These are phyloP conservation scores for Anthonomus grandis DNA, from an alignment of 1,140 invertebrate species.

Conservation along the genomic window DNA sequence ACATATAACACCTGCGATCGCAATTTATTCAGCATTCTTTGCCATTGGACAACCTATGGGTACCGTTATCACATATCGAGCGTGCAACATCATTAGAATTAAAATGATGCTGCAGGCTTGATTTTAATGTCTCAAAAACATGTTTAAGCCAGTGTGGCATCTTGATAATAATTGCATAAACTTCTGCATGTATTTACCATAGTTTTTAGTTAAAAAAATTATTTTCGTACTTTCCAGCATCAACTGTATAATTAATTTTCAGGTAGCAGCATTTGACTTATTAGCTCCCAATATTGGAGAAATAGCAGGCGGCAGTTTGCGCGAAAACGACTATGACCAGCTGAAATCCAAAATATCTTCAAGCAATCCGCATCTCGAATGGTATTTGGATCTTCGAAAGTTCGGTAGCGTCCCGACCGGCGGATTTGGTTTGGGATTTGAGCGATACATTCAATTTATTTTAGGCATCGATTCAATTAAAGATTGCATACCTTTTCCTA, in stretches of 20 bases:
- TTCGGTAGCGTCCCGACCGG: slow-evolving; percentile 86
- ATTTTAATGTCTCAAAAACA: no score
- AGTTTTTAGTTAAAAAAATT: neutral
- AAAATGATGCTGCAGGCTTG: no score
- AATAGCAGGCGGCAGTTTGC: slow-evolving; percentile 88
- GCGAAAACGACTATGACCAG: slow-evolving; percentile 74
- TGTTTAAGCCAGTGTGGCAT: no score
- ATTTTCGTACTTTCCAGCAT: no score
- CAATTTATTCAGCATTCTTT: no score
- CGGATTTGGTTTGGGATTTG: slow-evolving; percentile 95
- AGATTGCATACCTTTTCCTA: slow-evolving; percentile 92
- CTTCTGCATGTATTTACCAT: no score
- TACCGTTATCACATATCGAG: no score
- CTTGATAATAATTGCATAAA: no score
- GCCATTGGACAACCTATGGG: no score
- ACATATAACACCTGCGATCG: no score
- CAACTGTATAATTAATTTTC: no score
- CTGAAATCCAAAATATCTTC: slow-evolving; percentile 61
- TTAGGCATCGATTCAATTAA: slow-evolving; percentile 83
- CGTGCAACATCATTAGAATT: no score
- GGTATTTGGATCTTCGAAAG: slow-evolving; percentile 90
- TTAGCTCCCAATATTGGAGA: slow-evolving; percentile 87
- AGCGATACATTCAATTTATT: slow-evolving; percentile 82
- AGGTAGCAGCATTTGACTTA: slow-evolving; percentile 85
- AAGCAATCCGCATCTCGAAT: slow-evolving; percentile 58